Evolutionary conservation across 2,113 vertebrate species (phyloP), one percentile per base, ranked within the genome.

Genomic region (Percina caprodes): DNA sequence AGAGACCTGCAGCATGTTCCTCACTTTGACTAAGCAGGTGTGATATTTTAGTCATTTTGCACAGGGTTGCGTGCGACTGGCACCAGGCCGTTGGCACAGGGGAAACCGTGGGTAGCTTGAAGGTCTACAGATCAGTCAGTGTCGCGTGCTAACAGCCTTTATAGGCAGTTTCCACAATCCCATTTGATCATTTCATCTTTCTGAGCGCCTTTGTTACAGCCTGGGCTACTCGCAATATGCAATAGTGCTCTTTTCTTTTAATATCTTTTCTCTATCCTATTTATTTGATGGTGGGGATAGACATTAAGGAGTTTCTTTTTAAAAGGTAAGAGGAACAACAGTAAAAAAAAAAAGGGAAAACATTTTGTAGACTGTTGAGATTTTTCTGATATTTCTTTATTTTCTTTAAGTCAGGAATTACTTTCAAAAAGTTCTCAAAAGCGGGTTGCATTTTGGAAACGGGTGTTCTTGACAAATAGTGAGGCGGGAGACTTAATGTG

Each of bases 81-180:
- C 86, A 77, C 21, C 72, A 55, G 80, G 66, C 55, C 74, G 89
- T 92, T 91, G 86, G 83, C 79, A 73, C 39, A 69, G 62, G 74
- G 86, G 70, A 86, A 82, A 72, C 33, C 48, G 88, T 90, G 85
- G 90, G 91, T 59, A 84, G 74, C 49, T 46, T 1, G 0, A 13
- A n/a, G 11, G 42, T 91, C 54, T 4, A 58, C 75, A 82, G 81
- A 92, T 94, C 79, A 94, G 77, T 94, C 93, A 94, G 58, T 66
- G 88, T 94, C 92, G 92, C 92, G 93, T 94, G 94, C 82, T 58
- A 91, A 60, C 49, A 67, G 51, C 62, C 30, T 72, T 88, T 35
- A 84, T 55, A 79, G 19, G 16, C 19, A 51, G 71, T 84, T 76
- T 62, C 18, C 77, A 82, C 65, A 81, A 79, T 55, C 86, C 77